A percentile compares a stretch with the other conserved stretches of the same genome.
These are phyloP conservation scores for Metridium senile DNA, from an alignment of 92 coral and sea anemone genomes.

Conservation along the genomic window DNA sequence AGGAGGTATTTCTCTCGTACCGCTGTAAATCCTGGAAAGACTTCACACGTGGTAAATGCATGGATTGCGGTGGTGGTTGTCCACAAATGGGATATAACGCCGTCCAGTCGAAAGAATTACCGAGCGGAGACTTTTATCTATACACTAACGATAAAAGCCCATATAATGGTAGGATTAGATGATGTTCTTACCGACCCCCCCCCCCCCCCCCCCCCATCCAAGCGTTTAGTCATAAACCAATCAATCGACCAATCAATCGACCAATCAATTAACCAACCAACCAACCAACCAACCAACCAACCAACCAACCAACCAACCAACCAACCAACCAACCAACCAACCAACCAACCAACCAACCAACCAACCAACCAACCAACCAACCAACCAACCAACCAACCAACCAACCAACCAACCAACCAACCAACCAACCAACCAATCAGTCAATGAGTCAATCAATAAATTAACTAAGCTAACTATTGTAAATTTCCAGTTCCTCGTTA, in stretches of 20 bases:
- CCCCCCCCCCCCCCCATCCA: too few relatives aligned
- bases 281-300: too few relatives aligned
- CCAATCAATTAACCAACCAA: neutral
- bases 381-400: too few relatives aligned
- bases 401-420: too few relatives aligned
- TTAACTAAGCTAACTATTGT: too few relatives aligned
- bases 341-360: too few relatives aligned
- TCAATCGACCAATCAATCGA: neutral
- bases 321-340: too few relatives aligned
- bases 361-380: too few relatives aligned
- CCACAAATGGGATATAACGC: slow-evolving; percentile 66
- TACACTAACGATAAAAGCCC: neutral
- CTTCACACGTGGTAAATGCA: slow-evolving; percentile 66
- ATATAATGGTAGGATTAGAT: slow-evolving; percentile 7
- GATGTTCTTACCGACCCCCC: too few relatives aligned
- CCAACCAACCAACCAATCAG: too few relatives aligned
- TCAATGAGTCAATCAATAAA: too few relatives aligned
- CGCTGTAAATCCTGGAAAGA: slow-evolving; percentile 39
- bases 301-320: too few relatives aligned
- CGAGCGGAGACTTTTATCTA: neutral
- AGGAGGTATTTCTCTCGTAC: slow-evolving; percentile 42
- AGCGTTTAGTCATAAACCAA: neutral
- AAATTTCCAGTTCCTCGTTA: neutral
- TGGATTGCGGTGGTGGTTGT: slow-evolving; percentile 39
- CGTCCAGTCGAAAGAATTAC: neutral